Conservation (phyloP, 2,113 vertebrate species). For the Willisornis vidua region DNA sequence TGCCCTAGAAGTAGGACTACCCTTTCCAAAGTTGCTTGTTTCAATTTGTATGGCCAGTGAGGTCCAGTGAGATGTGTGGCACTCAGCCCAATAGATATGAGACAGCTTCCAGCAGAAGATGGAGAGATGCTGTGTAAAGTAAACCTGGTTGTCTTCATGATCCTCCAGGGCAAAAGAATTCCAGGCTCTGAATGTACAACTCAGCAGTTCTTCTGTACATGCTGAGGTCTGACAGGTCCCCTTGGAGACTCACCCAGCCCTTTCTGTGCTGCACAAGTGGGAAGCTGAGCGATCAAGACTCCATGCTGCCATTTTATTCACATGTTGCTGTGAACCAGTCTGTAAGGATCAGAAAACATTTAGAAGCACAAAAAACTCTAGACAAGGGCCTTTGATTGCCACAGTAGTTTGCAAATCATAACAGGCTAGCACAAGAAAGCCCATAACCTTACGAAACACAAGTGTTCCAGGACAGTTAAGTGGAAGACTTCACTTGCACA, state of each 20-base stretch:
- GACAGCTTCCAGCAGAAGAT: background rate
- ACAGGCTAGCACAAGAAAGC: background rate
- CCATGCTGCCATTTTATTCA: background rate
- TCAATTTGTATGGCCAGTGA: accelerated
- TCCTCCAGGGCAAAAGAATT: background rate
- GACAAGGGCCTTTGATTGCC: background rate
- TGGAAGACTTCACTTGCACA: slow-evolving; percentile 31
- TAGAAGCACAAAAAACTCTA: background rate
- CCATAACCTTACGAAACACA: background rate
- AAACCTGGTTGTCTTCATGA: background rate
- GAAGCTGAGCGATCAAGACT: background rate
- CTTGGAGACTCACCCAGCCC: background rate
- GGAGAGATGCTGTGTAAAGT: background rate
- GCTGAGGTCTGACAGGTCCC: background rate
- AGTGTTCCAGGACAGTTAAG: slow-evolving; percentile 23
- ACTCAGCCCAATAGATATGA: background rate
- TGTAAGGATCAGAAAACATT: background rate
- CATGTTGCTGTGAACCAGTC: background rate
- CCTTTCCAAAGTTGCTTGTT: background rate
- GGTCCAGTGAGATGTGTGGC: background rate
- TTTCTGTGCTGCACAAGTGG: background rate
- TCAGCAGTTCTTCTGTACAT: background rate
- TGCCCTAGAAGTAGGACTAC: background rate
- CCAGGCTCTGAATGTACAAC: background rate
- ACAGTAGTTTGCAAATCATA: background rate